Conservation (phyloP, 1,140 invertebrate species). For the Lamellibrachia luymesi region DNA sequence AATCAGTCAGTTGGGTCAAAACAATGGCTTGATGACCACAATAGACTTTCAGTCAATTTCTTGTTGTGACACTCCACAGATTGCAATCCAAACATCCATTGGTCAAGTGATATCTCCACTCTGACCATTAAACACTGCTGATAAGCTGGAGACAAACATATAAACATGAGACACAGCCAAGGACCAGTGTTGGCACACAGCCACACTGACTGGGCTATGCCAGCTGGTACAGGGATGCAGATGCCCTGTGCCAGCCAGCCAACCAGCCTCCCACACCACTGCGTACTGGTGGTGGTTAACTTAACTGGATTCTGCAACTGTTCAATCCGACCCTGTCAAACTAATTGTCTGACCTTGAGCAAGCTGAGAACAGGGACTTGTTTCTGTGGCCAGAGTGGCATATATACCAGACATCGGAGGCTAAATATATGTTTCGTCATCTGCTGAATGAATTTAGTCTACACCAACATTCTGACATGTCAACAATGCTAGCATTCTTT, state of each 20-base stretch:
- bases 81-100: background rate
- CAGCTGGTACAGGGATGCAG: background rate
- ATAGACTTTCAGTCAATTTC: background rate
- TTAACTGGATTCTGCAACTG: background rate
- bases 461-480: background rate
- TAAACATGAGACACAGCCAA: background rate
- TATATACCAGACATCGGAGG: background rate
- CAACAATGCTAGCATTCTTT: background rate
- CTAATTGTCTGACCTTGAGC: background rate
- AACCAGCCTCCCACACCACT: background rate
- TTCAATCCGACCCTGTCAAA: background rate
- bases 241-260: background rate
- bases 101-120: background rate
- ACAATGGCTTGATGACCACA: background rate
- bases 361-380: background rate
- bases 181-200: background rate
- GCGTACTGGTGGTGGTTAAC: background rate
- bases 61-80: background rate
- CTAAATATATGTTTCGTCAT: background rate
- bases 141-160: background rate
- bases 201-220: background rate
- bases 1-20: background rate
- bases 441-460: background rate
- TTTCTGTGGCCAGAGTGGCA: background rate
- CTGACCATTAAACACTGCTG: background rate